These are phyloP conservation scores for Drosophila bipectinata DNA, from an alignment of 1,140 invertebrate species.

Conservation along the genomic window DNA sequence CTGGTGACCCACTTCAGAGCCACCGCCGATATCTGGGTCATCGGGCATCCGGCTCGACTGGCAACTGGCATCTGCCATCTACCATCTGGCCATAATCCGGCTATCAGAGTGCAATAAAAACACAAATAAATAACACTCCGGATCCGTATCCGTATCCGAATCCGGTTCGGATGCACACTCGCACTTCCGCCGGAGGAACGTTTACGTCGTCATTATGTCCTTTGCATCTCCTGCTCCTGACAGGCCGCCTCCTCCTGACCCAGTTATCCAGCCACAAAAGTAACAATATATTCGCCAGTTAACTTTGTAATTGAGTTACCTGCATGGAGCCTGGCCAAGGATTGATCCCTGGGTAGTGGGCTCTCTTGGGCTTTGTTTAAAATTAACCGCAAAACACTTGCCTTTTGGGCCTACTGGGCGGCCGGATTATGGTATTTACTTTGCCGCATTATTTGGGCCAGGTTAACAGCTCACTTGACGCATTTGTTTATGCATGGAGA, in stretches of 20 bases:
- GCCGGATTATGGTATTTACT: not conserved
- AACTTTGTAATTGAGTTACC: not conserved
- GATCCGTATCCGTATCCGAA: not conserved
- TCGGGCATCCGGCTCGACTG: not conserved
- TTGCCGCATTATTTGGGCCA: not conserved
- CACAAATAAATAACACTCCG: not conserved
- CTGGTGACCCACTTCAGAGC: constrained; percentile 9
- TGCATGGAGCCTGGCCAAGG: not conserved
- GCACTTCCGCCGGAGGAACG: not conserved
- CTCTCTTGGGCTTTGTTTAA: not conserved
- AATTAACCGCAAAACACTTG: not conserved
- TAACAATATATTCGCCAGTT: too few species aligned
- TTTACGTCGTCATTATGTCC: not conserved
- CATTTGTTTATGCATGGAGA: constrained; percentile 1
- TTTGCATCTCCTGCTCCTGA: not conserved
- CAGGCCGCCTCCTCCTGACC: too few species aligned
- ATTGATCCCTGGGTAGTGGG: not conserved
- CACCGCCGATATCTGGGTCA: constrained; percentile 2
- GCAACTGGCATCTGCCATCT: too few species aligned
- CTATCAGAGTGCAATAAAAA: not conserved
- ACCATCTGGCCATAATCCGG: not conserved
- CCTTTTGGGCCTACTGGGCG: not conserved
- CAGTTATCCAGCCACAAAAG: too few species aligned
- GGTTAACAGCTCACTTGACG: not conserved
- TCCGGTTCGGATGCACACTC: not conserved